phyloP scores from a whole-genome alignment of 2,113 vertebrate species.

The Tachysurus fulvidraco region DNA sequence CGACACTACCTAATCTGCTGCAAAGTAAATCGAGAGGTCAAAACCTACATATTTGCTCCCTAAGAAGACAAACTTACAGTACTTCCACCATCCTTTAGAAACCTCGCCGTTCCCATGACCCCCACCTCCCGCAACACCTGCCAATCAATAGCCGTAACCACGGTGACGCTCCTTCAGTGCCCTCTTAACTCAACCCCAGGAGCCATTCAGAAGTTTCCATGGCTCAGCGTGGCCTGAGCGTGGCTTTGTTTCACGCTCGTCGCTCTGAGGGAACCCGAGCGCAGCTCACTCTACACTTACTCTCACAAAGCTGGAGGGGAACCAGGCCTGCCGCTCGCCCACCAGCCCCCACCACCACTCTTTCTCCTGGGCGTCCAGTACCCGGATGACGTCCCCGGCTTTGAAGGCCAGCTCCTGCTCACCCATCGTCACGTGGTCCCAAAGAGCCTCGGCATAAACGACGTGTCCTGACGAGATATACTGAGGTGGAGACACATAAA shows the following conservation, averaged over 20 bases:
- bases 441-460: slow-evolving; percentile 92
- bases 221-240: slow-evolving; percentile 8
- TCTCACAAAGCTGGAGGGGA: slow-evolving; percentile 94
- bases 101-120: slow-evolving; percentile 27
- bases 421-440: slow-evolving; percentile 99
- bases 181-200: slow-evolving; percentile 34
- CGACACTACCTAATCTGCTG: background rate
- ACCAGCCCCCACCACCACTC: slow-evolving; percentile 98
- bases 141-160: slow-evolving; percentile 60
- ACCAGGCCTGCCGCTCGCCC: slow-evolving; percentile 90
- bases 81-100: slow-evolving; percentile 14
- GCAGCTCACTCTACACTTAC: slow-evolving; percentile 69
- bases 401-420: slow-evolving; percentile 97
- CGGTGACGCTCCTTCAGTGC: slow-evolving; percentile 35
- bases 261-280: slow-evolving; percentile 48
- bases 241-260: slow-evolving; percentile 37
- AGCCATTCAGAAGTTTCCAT: slow-evolving; percentile 38
- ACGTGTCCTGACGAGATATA: slow-evolving; percentile 77
- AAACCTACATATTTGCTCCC: slow-evolving; percentile 10
- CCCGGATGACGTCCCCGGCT: slow-evolving; percentile 92
- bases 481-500: slow-evolving; percentile 53
- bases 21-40: background rate
- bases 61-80: slow-evolving; percentile 12
- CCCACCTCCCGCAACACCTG: slow-evolving; percentile 42
- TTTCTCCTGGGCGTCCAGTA: slow-evolving; percentile 90